phyloP scores from a whole-genome alignment of 1,140 invertebrate species.

The Drosophila kurseongensis region DNA sequence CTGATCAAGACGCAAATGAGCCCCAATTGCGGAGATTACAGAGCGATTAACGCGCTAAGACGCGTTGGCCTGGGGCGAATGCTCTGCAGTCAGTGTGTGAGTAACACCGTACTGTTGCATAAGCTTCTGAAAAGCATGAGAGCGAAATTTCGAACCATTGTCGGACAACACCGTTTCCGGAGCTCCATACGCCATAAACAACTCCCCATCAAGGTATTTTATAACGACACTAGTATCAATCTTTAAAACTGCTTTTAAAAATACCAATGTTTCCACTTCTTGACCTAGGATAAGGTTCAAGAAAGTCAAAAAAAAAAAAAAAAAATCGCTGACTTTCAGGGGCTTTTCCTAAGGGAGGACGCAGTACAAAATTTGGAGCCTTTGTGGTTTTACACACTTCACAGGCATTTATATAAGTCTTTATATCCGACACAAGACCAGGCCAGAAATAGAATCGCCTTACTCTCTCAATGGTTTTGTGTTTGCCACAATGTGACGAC shows the following conservation, averaged over 20 bases:
- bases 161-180: background rate
- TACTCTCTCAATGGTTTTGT: background rate
- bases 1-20: no score
- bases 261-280: conserved; percentile 2
- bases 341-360: background rate
- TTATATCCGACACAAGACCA: conserved; percentile 1
- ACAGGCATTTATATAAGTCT: background rate
- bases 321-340: conserved; percentile 6
- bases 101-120: background rate
- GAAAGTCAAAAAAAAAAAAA: background rate
- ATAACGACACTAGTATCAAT: background rate
- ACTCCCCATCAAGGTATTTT: conserved; percentile 1
- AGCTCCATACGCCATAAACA: conserved; percentile 2
- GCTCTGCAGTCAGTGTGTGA: background rate
- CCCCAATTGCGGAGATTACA: no score
- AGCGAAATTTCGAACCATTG: no score
- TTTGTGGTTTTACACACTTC: background rate
- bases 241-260: background rate
- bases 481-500: no score
- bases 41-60: no score
- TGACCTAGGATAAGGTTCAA: background rate
- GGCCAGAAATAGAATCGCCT: background rate
- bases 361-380: background rate
- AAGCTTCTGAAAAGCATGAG: background rate
- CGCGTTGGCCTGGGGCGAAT: no score